phyloP scores from a whole-genome alignment of 2,888 invertebrate genomes.

The Lepidonotus clava region DNA sequence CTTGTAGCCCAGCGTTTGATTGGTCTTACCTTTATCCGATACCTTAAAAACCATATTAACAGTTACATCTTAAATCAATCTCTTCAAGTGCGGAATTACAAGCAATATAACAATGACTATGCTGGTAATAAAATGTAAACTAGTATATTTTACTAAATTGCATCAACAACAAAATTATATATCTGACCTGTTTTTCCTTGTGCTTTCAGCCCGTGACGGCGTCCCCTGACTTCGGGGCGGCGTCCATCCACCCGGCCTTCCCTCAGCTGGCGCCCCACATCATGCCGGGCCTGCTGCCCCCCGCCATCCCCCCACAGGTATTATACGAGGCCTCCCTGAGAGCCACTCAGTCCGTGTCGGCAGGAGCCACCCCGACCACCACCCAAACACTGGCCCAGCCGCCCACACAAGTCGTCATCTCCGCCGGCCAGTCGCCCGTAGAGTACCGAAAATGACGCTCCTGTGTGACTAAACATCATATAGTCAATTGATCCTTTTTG shows the following conservation, averaged over 20 bases:
- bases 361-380: not conserved
- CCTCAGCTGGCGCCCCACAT: conserved; percentile 2
- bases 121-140: no score
- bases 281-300: conserved; percentile 38
- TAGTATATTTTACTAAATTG: no score
- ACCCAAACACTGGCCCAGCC: not conserved
- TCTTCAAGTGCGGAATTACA: no score
- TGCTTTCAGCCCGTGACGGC: conserved; percentile 7
- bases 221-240: not conserved
- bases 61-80: no score
- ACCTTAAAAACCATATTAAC: no score
- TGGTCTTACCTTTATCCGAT: no score
- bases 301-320: conserved; percentile 25
- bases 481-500: not conserved
- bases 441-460: not conserved
- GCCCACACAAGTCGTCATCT: no score
- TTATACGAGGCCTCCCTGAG: conserved; percentile 28
- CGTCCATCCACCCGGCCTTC: conserved; percentile 23
- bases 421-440: not conserved
- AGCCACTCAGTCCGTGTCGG: not conserved
- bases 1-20: no score
- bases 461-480: no score
- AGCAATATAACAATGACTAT: no score
- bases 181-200: no score
- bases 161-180: no score